Conservation (phyloP, 2,888 invertebrate genomes). For the Drosophila leonis region DNA sequence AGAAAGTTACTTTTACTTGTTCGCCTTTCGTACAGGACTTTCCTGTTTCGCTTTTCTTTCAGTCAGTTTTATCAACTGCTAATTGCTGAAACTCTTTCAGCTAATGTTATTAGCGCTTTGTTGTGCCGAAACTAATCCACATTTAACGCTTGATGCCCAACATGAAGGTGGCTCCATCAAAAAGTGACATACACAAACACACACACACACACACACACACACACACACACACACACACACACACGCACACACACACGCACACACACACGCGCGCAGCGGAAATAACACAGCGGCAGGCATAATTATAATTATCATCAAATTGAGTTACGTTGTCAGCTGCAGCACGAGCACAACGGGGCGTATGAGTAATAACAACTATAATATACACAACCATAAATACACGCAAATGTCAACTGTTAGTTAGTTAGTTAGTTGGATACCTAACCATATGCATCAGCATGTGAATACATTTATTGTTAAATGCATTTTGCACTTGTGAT, state of each 20-base stretch:
- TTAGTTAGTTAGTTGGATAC: conserved; percentile 14
- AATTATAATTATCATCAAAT: conserved; percentile 78
- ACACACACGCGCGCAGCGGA: conserved; percentile 18
- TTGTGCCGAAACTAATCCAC: conserved; percentile 43
- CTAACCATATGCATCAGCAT: background rate
- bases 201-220: conserved; percentile 26
- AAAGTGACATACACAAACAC: conserved; percentile 27
- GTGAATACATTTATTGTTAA: conserved; percentile 4
- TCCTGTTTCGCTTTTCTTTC: background rate
- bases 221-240: conserved; percentile 8
- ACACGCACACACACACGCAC: conserved; percentile 1
- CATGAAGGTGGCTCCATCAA: conserved; percentile 42
- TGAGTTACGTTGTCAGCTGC: conserved; percentile 69
- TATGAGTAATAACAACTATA: conserved; percentile 45
- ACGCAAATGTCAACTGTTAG: conserved; percentile 25
- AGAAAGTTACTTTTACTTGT: background rate
- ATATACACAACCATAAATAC: conserved; percentile 16
- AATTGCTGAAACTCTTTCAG: conserved; percentile 31
- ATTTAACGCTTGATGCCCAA: conserved; percentile 53
- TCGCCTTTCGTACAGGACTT: background rate
- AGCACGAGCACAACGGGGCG: conserved; percentile 48
- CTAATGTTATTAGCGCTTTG: conserved; percentile 55
- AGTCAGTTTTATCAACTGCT: background rate
- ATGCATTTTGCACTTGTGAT: conserved; percentile 16
- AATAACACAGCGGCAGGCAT: conserved; percentile 62